A percentile compares a stretch with the other conserved stretches of the same genome.
Evolutionary conservation across 2,888 invertebrate genomes (phyloP).

Genomic region (Portevinia maculata): DNA sequence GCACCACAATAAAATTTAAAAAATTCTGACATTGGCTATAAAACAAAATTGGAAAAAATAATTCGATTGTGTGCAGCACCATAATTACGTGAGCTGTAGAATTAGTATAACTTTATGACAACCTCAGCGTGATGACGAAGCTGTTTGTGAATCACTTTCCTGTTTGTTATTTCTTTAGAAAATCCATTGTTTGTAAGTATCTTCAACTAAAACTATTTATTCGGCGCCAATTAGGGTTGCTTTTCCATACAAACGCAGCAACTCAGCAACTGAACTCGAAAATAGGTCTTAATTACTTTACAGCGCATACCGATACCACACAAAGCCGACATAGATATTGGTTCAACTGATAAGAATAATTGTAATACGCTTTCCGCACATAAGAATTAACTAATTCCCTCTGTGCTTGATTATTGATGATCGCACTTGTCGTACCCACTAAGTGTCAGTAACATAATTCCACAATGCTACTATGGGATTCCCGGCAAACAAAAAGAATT

Average conservation of each 20-base stretch:
- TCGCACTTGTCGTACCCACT: background rate
- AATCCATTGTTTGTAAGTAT: background rate
- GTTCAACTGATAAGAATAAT: background rate
- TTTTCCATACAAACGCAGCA: background rate
- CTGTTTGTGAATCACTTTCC: background rate
- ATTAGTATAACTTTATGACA: no score
- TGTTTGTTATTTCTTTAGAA: background rate
- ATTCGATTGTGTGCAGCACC: background rate
- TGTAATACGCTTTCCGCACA: slow-evolving; percentile 1
- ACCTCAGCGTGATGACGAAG: no score
- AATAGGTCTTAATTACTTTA: slow-evolving; percentile 8
- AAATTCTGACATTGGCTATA: no score
- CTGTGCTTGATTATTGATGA: slow-evolving; percentile 26
- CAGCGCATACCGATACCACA: background rate
- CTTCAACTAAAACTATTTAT: slow-evolving; percentile 9
- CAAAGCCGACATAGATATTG: background rate
- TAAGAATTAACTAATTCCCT: background rate
- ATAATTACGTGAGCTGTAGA: background rate
- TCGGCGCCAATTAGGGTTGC: slow-evolving; percentile 9
- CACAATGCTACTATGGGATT: background rate
- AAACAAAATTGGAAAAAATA: no score
- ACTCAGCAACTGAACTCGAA: background rate
- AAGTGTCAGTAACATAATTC: no score
- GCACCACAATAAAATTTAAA: no score
- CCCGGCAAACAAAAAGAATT: background rate